phyloP scores from a whole-genome alignment of 2,113 vertebrate species.

The Colossoma macropomum region DNA sequence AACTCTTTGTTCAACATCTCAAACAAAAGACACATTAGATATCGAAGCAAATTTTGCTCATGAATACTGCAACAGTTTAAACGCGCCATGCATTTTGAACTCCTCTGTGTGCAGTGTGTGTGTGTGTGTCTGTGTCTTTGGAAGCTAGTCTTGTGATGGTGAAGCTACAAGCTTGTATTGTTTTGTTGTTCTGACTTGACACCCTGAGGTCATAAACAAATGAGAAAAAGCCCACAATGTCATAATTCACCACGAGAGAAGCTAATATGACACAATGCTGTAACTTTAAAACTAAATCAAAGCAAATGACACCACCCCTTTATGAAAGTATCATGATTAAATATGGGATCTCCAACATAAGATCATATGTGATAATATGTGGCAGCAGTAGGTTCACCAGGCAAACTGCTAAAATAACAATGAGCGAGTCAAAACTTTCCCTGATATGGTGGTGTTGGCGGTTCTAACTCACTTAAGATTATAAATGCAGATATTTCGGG shows the following conservation, averaged over 20 bases:
- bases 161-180: slow-evolving; percentile 48
- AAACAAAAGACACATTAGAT: no score
- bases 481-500: no score
- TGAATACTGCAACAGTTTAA: not conserved
- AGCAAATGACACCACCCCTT: not conserved
- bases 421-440: no score
- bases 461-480: no score
- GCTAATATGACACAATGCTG: not conserved
- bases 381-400: not conserved
- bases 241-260: not conserved
- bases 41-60: not conserved
- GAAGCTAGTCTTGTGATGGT: slow-evolving; percentile 55
- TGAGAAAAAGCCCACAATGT: not conserved
- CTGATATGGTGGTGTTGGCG: no score
- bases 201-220: not conserved
- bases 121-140: slow-evolving; percentile 19
- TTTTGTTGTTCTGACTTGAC: slow-evolving; percentile 7
- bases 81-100: not conserved
- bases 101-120: no score
- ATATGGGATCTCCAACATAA: not conserved
- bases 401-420: not conserved
- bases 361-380: not conserved
- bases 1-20: no score
- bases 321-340: not conserved
- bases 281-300: not conserved